Evolutionary conservation across 2,797 vertebrate genomes (phyloP), one percentile per base, ranked within the genome.

Genomic region (Acestrorhynchus altus): DNA sequence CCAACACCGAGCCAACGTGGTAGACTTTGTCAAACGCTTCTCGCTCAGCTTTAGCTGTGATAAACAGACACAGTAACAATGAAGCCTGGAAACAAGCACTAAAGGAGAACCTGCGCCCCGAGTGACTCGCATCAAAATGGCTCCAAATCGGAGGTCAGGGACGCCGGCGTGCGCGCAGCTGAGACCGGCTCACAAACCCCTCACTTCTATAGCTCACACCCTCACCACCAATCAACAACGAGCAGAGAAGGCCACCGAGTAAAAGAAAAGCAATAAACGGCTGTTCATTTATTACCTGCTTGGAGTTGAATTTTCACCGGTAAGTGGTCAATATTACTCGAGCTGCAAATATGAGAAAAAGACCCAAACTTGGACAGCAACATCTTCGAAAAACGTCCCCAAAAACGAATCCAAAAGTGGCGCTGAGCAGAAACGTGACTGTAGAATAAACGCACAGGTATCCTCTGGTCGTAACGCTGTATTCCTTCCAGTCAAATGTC

Each of bases 301-400:
- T 95, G 97, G 51, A 98, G 94, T 86, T 95, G 94, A 77, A 98
- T 96, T 86, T 98, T 98, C 89, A 95, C 97, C 20, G 97, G 97
- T 71, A 99, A 92, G 82, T 98, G 96, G 56, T 99, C 97, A 95
- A 97, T 96, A 74, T 93, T 96, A 59, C 92, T 91, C 11, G 96
- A 95, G 81, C 90, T 96, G 94, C 95, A 98, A 87, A 99, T 96
- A 22, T 98, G 97, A 84, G 97, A 97, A 89, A 99, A 92, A 75
- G 97, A 98, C 74, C 97, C 97, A 88, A 98, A 98, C 94, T 98
- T 98, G 90, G 97, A 97, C 66, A 98, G 95, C 89, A 99, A 92
- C 97, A 98, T 99, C 90, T 93, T 95, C 81, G 31, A 61, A 68
- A n/a, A 54, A 44, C 54, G 28, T 63, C 8, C 66, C 16, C n/a